phyloP scores from a whole-genome alignment of 2,113 vertebrate species.

The Tyto alba region DNA sequence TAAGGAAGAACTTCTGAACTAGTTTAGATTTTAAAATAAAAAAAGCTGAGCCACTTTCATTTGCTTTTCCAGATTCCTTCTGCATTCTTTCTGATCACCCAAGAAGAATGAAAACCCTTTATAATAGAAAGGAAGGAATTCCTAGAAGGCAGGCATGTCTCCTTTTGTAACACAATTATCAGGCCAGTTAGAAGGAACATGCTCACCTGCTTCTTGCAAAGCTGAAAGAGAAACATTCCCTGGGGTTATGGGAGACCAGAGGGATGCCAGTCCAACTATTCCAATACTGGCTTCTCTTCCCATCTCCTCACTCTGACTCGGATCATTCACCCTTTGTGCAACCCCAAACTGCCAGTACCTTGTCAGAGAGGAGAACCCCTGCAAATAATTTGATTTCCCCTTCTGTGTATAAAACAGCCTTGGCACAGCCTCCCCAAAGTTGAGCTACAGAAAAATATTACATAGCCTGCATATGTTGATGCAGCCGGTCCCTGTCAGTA shows the following conservation, averaged over 20 bases:
- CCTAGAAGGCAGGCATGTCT: constrained; percentile 23
- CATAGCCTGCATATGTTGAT: neutral
- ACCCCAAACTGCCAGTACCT: neutral
- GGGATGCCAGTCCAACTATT: neutral
- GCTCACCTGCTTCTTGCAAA: constrained; percentile 10
- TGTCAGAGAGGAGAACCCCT: neutral
- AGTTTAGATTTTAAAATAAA: neutral
- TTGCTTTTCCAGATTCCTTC: constrained; percentile 31
- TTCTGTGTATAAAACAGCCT: neutral
- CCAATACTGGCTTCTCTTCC: neutral
- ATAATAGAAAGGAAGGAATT: neutral
- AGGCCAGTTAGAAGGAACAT: neutral
- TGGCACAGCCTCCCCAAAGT: neutral
- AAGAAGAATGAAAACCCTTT: constrained; percentile 38
- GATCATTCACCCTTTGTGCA: neutral
- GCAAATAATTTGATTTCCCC: neutral
- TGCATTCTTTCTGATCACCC: constrained; percentile 47
- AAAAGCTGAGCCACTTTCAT: neutral
- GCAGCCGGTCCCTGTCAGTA: neutral
- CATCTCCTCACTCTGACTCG: neutral
- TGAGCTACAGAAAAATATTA: neutral
- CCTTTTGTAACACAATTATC: constrained; percentile 9
- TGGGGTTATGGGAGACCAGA: neutral
- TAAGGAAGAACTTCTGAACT: neutral
- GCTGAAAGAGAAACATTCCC: neutral